Base-by-base conservation (phyloP, 2,888 invertebrate genomes). In the Melanchra persicariae region DNA sequence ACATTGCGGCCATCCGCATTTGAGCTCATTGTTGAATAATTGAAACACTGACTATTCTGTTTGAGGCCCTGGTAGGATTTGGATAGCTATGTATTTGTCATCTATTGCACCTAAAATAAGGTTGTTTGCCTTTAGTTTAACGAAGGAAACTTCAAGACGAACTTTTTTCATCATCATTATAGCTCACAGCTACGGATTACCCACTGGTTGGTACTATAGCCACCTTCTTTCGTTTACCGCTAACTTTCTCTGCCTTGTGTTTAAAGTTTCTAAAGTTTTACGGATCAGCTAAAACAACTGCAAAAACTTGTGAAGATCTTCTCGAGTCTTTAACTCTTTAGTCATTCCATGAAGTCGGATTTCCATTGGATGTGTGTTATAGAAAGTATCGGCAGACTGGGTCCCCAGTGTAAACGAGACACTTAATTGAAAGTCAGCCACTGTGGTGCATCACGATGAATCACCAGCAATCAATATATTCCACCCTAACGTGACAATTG, bases 21-120 rank as follows among this genome's bases (percentile, higher is more conserved):
- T 70, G 55, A 57, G 69, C 54, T 71, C 58, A 79, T 84, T 79
- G 83, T 84, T 82, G 67, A 79, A 82, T 82, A 79, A 83, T 79
- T 84, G 71, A 82, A 76, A 67, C 51, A 58, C 49, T 12, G 69
- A 47, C 69, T 60, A 52, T 70, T 54, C 59, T 55, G 73, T 70
- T 52, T 47, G 67, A 73, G 69, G 65, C 40, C 61, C 12, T 9
- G 51, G 19, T 49, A 47, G 61, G 60, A 47, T 76, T 58, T 61
- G 55, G 37, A 47, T 70, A 59, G 64, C 54, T 70, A 22, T 37
- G 17, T 43, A 37, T 49, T 22, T 47, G 22, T 12, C 37, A 43
- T 34, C 19, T 17, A 10, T 59, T 59, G n/a, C n/a, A n/a, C n/a
- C 26, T 34, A 24, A 40, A 40, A 5, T 12, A 1, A 9, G 30